A percentile compares a stretch with the other conserved stretches of the same genome.
Conservation (phyloP, 2,888 invertebrate genomes). For the Amblyjoppa fuscipennis region DNA sequence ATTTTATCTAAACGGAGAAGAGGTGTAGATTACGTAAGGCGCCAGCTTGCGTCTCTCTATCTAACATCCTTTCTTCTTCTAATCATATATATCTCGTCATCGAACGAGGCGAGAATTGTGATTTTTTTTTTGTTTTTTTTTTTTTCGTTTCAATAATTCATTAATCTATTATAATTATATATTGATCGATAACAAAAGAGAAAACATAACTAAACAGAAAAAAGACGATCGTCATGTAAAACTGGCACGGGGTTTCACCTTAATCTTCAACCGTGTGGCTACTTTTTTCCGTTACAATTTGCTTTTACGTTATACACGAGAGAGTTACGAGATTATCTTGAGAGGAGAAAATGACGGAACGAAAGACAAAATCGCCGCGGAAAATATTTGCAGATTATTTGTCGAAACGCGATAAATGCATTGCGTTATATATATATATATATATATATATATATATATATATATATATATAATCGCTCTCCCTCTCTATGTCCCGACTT, state of each 20-base stretch:
- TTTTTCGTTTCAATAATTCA: constrained; percentile 21
- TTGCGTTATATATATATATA: background rate
- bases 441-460: too few relatives aligned
- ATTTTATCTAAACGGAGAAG: constrained; percentile 58
- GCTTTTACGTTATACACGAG: background rate
- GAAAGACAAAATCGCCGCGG: constrained; percentile 54
- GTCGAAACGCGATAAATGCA: constrained; percentile 32
- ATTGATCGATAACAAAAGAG: constrained; percentile 61
- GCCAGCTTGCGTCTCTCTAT: constrained; percentile 61
- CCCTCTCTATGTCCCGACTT: constrained; percentile 13
- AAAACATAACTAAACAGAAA: constrained; percentile 57
- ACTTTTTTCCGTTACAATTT: constrained; percentile 14
- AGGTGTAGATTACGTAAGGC: constrained; percentile 63
- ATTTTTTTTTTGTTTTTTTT: constrained; percentile 33
- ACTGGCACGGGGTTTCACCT: constrained; percentile 63
- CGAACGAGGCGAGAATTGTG: constrained; percentile 37
- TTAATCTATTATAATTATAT: constrained; percentile 62
- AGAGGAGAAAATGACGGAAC: constrained; percentile 8
- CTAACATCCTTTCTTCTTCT: constrained; percentile 37
- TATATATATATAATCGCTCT: constrained; percentile 11
- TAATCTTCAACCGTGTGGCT: constrained; percentile 13
- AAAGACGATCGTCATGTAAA: constrained; percentile 56
- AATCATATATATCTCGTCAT: constrained; percentile 8
- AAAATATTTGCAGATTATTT: constrained; percentile 39
- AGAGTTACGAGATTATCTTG: constrained; percentile 17